Evolutionary conservation across 2,797 vertebrate species (phyloP), one percentile per base, ranked within the genome.

Genomic region (Mormyrus hasselquistii): DNA sequence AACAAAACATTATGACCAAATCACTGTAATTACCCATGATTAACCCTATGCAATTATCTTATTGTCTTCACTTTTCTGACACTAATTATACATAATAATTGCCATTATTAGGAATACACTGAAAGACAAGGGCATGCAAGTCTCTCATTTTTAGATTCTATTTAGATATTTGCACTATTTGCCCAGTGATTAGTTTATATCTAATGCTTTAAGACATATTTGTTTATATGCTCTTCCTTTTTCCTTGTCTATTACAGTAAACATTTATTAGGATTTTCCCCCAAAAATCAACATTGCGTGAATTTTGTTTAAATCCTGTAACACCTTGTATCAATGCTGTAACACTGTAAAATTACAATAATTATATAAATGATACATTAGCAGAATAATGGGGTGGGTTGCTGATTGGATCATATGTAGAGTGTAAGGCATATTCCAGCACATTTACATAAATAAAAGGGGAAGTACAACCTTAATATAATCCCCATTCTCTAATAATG

Each of bases 41-140:
- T 87, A 87, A 59, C 55, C 86, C 55, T 87, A 87, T 34, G 86
- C 52, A 57, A 87, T 87, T 87, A 87, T 41, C 86, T 62, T 59
- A 87, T 87, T 87, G 86, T 87, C 52, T 87, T 87, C 53, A 38
- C 29, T 87, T 41, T 62, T 59, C 34, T 88, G 59, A 49, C 59
- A 88, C 87, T 69, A 49, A 88, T 44, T 22, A 88, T 65, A 41
- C 38, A 65, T 88, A 47, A 16, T 65, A 87, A 88, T 65, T 88
- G 41, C 59, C 59, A 65, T 59, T 88, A 69, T 88, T 88, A 62
- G 55, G 84, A 86, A 29, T 41, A 62, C 34, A 57, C 86, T 57
- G 86, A 59, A 87, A 41, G 12, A 53, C 52, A 59, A 38, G 83
- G 25, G 83, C 49, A 34, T 85, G 49, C 22, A 85, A 85, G 49